phyloP scores from a whole-genome alignment of 2,113 vertebrate species.

The Mirounga angustirostris region DNA sequence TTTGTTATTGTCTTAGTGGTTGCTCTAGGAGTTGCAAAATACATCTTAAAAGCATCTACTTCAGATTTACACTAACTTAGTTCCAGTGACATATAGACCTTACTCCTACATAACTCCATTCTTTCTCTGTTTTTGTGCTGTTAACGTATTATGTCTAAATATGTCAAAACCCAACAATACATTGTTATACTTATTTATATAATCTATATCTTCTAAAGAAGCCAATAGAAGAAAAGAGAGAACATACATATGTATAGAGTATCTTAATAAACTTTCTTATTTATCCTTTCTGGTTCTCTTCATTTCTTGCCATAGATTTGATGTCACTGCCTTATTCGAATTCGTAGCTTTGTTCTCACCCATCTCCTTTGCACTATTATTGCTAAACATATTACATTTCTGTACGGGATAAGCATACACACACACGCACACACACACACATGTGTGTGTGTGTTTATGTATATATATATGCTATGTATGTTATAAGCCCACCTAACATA shows the following conservation, averaged over 20 bases:
- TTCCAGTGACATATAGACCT: not conserved
- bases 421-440: not conserved
- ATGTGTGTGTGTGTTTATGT: not conserved
- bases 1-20: not conserved
- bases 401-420: not conserved
- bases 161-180: not conserved
- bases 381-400: not conserved
- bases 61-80: not conserved
- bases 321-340: not conserved
- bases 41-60: not conserved
- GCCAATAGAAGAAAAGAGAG: not conserved
- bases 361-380: not conserved
- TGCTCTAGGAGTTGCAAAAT: not conserved
- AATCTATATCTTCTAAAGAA: not conserved
- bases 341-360: not conserved
- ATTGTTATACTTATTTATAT: not conserved
- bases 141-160: not conserved
- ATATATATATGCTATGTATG: not conserved
- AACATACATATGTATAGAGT: not conserved
- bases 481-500: not conserved
- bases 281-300: not conserved
- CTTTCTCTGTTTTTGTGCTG: not conserved
- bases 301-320: not conserved
- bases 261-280: not conserved
- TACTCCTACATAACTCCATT: not conserved